phyloP scores from a whole-genome alignment of 2,113 vertebrate species.

The Eretmochelys imbricata region DNA sequence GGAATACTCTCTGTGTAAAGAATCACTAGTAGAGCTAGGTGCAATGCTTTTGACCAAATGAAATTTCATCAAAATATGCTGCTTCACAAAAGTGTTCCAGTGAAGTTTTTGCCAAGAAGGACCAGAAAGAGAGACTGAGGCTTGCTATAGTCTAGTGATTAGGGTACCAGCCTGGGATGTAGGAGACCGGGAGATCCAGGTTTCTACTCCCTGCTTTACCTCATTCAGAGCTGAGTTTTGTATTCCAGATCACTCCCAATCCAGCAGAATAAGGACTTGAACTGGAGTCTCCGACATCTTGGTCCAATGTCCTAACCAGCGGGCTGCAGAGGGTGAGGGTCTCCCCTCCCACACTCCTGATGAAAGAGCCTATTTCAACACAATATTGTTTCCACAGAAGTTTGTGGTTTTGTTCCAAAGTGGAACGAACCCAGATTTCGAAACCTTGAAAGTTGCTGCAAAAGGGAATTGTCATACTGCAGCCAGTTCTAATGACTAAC shows the following conservation, averaged over 20 bases:
- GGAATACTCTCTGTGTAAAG: background rate
- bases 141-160: background rate
- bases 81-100: background rate
- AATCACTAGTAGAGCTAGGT: background rate
- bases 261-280: background rate
- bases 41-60: background rate
- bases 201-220: background rate
- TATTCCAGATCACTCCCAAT: background rate
- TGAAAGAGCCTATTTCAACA: slow-evolving; percentile 44
- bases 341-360: slow-evolving; percentile 5
- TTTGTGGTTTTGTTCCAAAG: slow-evolving; percentile 11
- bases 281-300: background rate
- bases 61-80: background rate
- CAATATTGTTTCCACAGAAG: background rate
- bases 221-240: background rate
- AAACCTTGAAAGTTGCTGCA: slow-evolving; percentile 18
- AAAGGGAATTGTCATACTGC: background rate
- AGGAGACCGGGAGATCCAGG: background rate
- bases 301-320: background rate
- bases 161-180: background rate
- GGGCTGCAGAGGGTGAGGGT: background rate
- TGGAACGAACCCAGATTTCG: background rate
- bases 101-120: background rate
- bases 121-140: background rate
- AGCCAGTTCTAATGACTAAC: background rate